Percentiles rank a stretch among this genome's conserved stretches.
These are phyloP conservation scores for Todiramphus saurophagus DNA, from an alignment of 2,113 vertebrate species.

Conservation along the genomic window DNA sequence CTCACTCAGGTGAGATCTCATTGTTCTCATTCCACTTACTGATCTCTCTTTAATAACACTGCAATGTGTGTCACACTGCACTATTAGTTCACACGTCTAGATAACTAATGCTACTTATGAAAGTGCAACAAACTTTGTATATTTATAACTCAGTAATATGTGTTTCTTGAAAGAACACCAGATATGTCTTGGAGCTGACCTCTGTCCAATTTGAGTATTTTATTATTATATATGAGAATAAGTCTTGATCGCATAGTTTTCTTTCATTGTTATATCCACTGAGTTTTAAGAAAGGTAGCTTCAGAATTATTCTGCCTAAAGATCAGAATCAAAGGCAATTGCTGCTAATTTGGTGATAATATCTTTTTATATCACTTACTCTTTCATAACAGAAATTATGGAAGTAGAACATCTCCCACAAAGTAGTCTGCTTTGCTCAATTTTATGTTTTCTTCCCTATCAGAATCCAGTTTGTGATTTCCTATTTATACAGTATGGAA, in stretches of 20 bases:
- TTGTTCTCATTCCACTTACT: not conserved
- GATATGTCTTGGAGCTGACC: not conserved
- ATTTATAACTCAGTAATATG: not conserved
- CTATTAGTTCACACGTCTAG: not conserved
- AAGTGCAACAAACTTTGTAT: not conserved
- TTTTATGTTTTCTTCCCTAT: conserved; percentile 17
- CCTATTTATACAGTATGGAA: not conserved
- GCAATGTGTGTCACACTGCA: not conserved
- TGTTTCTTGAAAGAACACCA: not conserved
- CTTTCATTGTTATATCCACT: not conserved
- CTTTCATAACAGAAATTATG: conserved; percentile 13
- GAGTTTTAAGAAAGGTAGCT: not conserved
- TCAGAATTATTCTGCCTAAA: not conserved
- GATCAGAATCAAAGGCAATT: not conserved
- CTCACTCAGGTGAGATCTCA: not conserved
- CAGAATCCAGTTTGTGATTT: not conserved
- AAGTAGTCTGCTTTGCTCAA: conserved; percentile 9
- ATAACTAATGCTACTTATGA: not conserved
- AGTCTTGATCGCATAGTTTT: not conserved
- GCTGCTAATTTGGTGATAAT: not conserved
- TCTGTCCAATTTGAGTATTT: not conserved
- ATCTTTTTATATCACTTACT: conserved; percentile 28
- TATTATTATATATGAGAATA: not conserved
- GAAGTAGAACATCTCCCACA: conserved; percentile 28
- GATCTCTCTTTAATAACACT: not conserved